These are phyloP conservation scores for Halyomorpha halys DNA, from an alignment of 1,140 invertebrate species.

Conservation along the genomic window DNA sequence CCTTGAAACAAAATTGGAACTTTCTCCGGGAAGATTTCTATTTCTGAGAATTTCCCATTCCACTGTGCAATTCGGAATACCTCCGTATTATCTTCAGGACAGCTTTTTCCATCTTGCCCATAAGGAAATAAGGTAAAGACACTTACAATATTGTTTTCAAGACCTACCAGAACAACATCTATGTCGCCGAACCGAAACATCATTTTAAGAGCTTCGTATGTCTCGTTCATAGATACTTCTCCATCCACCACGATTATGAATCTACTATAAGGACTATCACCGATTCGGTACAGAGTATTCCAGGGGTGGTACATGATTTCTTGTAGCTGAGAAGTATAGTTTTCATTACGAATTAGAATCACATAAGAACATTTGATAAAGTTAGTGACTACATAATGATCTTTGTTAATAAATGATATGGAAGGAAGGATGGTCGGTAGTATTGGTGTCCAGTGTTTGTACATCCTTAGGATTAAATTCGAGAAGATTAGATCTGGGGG, in stretches of 20 bases:
- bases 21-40: not conserved
- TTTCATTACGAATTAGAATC: too few relatives aligned
- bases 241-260: not conserved
- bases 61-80: not conserved
- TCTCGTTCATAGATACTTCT: not conserved
- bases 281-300: not conserved
- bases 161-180: not conserved
- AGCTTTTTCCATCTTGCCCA: not conserved
- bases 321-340: too few relatives aligned
- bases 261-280: not conserved
- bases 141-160: not conserved
- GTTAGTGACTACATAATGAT: too few relatives aligned
- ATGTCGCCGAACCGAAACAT: not conserved
- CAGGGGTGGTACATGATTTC: not conserved
- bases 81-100: not conserved
- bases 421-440: too few relatives aligned
- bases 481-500: too few relatives aligned
- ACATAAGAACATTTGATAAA: too few relatives aligned
- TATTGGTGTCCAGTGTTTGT: too few relatives aligned
- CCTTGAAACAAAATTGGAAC: not conserved
- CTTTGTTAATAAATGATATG: too few relatives aligned
- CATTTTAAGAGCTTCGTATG: not conserved
- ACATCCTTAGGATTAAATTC: too few relatives aligned
- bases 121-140: conserved; percentile 1
- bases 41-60: not conserved